phyloP scores from a whole-genome alignment of 2,888 invertebrate species.

The Pollenia angustigena region DNA sequence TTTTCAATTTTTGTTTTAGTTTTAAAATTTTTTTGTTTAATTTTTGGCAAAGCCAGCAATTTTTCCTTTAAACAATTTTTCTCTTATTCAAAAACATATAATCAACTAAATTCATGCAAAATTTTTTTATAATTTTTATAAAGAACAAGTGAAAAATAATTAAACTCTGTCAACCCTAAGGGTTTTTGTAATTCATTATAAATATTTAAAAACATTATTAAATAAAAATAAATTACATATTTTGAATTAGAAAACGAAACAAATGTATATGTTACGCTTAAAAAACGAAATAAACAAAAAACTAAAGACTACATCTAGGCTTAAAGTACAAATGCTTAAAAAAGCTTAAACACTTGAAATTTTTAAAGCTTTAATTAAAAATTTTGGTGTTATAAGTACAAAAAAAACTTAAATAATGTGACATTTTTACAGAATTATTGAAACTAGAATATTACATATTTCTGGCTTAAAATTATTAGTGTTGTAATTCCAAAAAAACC shows the following conservation, averaged over 20 bases:
- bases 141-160: constrained; percentile 11
- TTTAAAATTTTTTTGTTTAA: too few species aligned
- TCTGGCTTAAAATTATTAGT: background rate
- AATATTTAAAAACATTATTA: constrained; percentile 12
- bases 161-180: constrained; percentile 60
- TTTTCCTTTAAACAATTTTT: constrained; percentile 59
- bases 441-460: background rate
- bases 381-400: too few species aligned
- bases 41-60: background rate
- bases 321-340: background rate
- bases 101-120: constrained; percentile 63
- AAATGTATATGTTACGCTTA: background rate
- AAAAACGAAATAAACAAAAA: background rate
- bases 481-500: background rate
- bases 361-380: too few species aligned
- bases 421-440: constrained; percentile 54
- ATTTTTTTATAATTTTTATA: constrained; percentile 21
- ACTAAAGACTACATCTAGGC: background rate
- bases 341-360: background rate
- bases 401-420: background rate
- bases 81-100: constrained; percentile 1
- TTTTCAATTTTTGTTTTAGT: too few species aligned
- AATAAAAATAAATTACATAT: background rate
- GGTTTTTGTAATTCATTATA: constrained; percentile 39
- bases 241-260: background rate